Evolutionary conservation across 2,797 vertebrate species (phyloP), one percentile per base, ranked within the genome.

Genomic region (Sciurus carolinensis): DNA sequence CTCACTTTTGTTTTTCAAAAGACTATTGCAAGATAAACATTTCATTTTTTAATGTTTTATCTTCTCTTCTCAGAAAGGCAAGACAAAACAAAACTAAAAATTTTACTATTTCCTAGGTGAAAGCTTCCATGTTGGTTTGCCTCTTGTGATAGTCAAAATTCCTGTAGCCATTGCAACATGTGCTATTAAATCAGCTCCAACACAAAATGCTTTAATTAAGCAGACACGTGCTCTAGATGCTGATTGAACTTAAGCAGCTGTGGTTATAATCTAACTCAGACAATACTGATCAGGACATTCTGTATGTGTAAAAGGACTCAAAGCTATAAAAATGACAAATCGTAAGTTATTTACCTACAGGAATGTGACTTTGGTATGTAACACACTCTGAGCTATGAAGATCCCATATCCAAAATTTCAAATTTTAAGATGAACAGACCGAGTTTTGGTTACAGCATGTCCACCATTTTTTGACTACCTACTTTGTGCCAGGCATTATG

Each of bases 201-300:
- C 17, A 82, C 54, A 90, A 92, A 97, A 90, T 90, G 54, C 52
- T 95, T 95, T 96, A 93, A 97, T 96, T 92, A 95, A 85, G n/a
- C 44, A 94, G 69, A 59, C 44, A 94, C 7, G 7, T 89, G 36
- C 66, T 52, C 22, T 75, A 84, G 80, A 85, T 94, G 28, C 77
- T 90, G 67, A 79, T 90, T 90, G 44, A 86, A 83, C 91, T 92
- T 95, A 94, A 92, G 20, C 59, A 95, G 47, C 72, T 20, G 50
- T 95, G 50, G n/a, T 92, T 94, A 10, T 91, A 82, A 13, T 96
- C 84, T 87, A 90, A 84, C 50, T 95, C 13, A 79, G 52, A 76
- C 52, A 96, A 9, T 77, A 91, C 64, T 64, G 17, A 94, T 89
- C 57, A 80, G 54, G 22, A 93, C 39, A 94, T 91, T 84, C 44